Evolutionary conservation across 1,140 invertebrate genomes (phyloP), one percentile per base, ranked within the genome.

Genomic region (Carposina sasakii): DNA sequence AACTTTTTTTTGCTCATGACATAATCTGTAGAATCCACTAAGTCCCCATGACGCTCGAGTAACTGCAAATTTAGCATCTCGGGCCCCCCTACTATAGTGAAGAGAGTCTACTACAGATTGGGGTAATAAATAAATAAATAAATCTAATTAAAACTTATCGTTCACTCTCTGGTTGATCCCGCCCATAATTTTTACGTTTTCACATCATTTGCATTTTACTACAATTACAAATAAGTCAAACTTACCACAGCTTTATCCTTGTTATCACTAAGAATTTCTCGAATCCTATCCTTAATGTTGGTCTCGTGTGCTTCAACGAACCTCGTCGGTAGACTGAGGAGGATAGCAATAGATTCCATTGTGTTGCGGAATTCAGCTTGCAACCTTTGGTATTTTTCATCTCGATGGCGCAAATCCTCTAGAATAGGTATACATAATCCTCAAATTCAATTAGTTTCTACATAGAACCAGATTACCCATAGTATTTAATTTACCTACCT

Each of bases 241-340:
- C 83, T 76, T 87, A 94, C 93, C 68, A 89, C 83, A 60, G 87
- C 78, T 81, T 91, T 91, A 52, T 93, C 91, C 65, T 94, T 93
- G 61, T 91, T 91, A 28, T 94, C 92, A 47, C 86, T 88, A 1
- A 93, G 68, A 13, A 93, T 86, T 71, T 94, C 92, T 16, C 92
- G 79, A 40, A 94, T 88, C 52, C 92, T 86, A 36, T 94, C 92
- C 70, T 93, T 93, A 40, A 94, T 92, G 10, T 91, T 83, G 17
- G 86, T 89, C 67, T 94, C 92, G 33, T 91, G 88, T 1, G 92
- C 89, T 61, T 95, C 93, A 2, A 93, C 89, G 62, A 91, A 92
- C 60, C 90, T 76, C 28, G 88, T 87, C 1, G 91, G 90, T 4
- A 90, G 87, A 60, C 91, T 91, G 1, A 93, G 60, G 10, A 91